phyloP scores from a whole-genome alignment of 2,888 invertebrate genomes.

The Leptopilina syphax region DNA sequence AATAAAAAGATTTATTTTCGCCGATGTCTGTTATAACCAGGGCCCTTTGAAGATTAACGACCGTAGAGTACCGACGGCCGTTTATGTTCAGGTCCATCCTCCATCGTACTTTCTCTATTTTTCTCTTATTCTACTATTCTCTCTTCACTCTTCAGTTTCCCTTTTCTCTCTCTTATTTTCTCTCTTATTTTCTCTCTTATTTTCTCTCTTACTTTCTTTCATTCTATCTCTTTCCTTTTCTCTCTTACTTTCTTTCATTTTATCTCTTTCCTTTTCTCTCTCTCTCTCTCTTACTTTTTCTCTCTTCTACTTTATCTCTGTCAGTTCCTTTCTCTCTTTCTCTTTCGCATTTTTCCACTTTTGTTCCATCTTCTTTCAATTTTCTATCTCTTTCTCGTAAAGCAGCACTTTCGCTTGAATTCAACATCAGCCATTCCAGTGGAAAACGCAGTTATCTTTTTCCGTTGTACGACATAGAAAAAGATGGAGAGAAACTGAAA shows the following conservation, averaged over 20 bases:
- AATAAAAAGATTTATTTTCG: slow-evolving; percentile 60
- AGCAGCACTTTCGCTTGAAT: slow-evolving; percentile 54
- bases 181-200: slow-evolving; percentile 40
- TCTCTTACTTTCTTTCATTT: slow-evolving; percentile 7
- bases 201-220: not conserved
- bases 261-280: slow-evolving; percentile 37
- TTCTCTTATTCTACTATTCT: slow-evolving; percentile 35
- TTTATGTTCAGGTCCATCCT: slow-evolving; percentile 48
- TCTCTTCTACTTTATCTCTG: not conserved
- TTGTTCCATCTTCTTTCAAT: slow-evolving; percentile 32
- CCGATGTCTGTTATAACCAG: slow-evolving; percentile 51
- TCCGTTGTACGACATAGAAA: slow-evolving; percentile 21
- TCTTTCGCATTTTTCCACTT: not conserved
- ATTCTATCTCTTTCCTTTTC: not conserved
- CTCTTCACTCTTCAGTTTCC: slow-evolving; percentile 1
- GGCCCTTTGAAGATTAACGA: slow-evolving; percentile 64
- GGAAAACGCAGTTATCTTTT: slow-evolving; percentile 63
- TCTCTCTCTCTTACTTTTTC: not conserved
- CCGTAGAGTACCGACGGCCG: slow-evolving; percentile 47
- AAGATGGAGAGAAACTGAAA: slow-evolving; percentile 46
- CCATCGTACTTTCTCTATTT: slow-evolving; percentile 43
- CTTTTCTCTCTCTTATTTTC: slow-evolving; percentile 20
- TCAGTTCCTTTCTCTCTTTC: not conserved
- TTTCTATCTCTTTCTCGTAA: slow-evolving; percentile 28
- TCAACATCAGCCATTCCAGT: slow-evolving; percentile 55